Evolutionary conservation across 2,888 invertebrate species (phyloP), one percentile per base, ranked within the genome.

Genomic region (Luperina nickerlii): DNA sequence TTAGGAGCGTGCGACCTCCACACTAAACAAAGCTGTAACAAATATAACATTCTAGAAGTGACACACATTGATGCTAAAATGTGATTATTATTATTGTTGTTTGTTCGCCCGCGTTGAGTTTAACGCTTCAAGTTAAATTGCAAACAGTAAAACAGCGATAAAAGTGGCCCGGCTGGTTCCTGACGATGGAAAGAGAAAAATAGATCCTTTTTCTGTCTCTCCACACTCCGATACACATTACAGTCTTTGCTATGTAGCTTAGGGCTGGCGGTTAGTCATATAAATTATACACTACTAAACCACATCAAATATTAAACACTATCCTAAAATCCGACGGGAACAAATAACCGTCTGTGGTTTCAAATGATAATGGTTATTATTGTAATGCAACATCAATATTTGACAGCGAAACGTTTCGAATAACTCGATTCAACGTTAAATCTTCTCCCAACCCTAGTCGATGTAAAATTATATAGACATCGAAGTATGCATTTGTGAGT

Each of bases 91-190:
- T 93, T 92, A 92, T 91, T 91, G 92, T 92, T 94, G 94, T 94
- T 94, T 93, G 95, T 93, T 92, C 90, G 82, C 86, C 84, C 88
- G 86, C 90, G 89, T 88, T 89, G 92, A 93, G 94, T 94, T 94
- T 95, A 93, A 95, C 93, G 95, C 92, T 93, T 92, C 92, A 94
- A 96, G 95, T 95, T 96, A 95, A 95, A 96, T 96, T 95, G 96
- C 95, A 90, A 94, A 94, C 95, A 94, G 94, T 95, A 95, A 96
- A 95, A 95, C 93, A 90, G 92, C 93, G 85, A 94, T 96, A 95
- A 95, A 96, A 95, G 95, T 92, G 92, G 94, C 94, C 92, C 90
- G 93, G 93, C 93, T 92, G 93, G 94, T 94, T 92, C 88, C 90
- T 90, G 90, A 90, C 90, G 90, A 90, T 87, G 88, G 90, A 92